Evolutionary conservation across 2,113 vertebrate species (phyloP).

Genomic region (Phocoena sinus): DNA sequence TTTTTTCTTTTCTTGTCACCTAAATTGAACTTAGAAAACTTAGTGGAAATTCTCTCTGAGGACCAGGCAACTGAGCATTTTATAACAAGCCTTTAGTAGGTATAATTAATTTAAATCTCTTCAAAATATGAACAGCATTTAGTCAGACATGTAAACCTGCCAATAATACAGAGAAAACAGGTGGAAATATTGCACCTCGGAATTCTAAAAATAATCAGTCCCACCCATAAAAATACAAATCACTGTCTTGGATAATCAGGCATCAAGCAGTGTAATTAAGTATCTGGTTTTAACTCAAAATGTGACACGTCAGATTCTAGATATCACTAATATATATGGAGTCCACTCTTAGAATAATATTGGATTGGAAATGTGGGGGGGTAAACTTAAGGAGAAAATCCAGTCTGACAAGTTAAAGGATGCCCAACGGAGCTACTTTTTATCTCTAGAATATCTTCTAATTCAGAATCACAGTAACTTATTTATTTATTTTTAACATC

Average conservation of each 20-base stretch:
- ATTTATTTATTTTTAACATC: too few species aligned
- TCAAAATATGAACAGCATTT: slow-evolving; percentile 9
- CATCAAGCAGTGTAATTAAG: slow-evolving; percentile 11
- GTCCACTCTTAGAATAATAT: neutral
- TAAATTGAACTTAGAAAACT: neutral
- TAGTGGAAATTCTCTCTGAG: neutral
- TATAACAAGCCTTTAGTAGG: neutral
- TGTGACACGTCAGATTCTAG: neutral
- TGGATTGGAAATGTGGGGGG: neutral
- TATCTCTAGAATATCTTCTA: neutral
- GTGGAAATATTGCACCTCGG: neutral
- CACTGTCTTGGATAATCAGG: neutral
- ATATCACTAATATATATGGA: neutral
- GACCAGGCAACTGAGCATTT: neutral
- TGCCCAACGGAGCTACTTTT: neutral
- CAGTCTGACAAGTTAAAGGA: neutral
- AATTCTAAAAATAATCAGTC: neutral
- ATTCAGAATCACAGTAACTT: neutral
- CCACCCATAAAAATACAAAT: neutral
- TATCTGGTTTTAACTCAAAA: slow-evolving; percentile 25
- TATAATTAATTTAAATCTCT: slow-evolving; percentile 53
- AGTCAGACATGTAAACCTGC: slow-evolving; percentile 33
- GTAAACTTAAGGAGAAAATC: neutral
- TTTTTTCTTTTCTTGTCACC: neutral
- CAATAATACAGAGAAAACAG: slow-evolving; percentile 2